A percentile compares a stretch with the other conserved stretches of the same genome.
phyloP scores from a whole-genome alignment of 2,797 vertebrate species.

The Galagoides demidoff region DNA sequence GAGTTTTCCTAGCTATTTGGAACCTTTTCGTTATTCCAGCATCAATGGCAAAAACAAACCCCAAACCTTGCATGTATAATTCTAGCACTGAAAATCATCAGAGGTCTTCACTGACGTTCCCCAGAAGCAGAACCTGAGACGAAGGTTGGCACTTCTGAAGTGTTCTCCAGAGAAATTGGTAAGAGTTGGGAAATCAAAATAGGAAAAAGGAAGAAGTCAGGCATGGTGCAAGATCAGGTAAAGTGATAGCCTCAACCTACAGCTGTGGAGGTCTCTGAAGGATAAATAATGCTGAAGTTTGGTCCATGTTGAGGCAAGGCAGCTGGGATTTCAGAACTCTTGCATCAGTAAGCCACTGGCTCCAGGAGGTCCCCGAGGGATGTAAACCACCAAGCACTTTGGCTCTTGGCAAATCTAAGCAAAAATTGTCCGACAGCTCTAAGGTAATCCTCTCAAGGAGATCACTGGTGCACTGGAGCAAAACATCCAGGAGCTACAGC shows the following conservation, averaged over 20 bases:
- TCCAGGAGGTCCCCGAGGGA: neutral
- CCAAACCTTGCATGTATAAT: neutral
- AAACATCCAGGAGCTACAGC: neutral
- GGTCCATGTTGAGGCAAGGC: neutral
- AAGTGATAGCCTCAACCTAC: neutral
- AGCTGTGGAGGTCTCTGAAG: neutral
- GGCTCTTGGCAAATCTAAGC: neutral
- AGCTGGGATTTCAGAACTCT: slow-evolving; percentile 10
- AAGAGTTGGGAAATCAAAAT: neutral
- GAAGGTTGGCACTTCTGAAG: neutral
- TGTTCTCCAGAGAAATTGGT: neutral
- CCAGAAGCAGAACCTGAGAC: neutral
- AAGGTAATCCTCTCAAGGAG: neutral
- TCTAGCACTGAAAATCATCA: neutral
- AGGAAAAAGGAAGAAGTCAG: slow-evolving; percentile 14
- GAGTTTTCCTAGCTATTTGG: neutral
- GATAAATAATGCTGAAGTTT: neutral
- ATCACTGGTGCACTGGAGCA: neutral
- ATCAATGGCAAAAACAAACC: neutral
- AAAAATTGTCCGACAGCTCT: neutral
- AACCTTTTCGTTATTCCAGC: slow-evolving; percentile 40
- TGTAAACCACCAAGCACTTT: neutral
- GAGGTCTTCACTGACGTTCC: neutral
- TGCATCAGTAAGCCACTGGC: neutral
- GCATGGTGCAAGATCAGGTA: neutral